These are phyloP conservation scores for Physella acuta DNA, from an alignment of 1,140 invertebrate species.

Conservation along the genomic window DNA sequence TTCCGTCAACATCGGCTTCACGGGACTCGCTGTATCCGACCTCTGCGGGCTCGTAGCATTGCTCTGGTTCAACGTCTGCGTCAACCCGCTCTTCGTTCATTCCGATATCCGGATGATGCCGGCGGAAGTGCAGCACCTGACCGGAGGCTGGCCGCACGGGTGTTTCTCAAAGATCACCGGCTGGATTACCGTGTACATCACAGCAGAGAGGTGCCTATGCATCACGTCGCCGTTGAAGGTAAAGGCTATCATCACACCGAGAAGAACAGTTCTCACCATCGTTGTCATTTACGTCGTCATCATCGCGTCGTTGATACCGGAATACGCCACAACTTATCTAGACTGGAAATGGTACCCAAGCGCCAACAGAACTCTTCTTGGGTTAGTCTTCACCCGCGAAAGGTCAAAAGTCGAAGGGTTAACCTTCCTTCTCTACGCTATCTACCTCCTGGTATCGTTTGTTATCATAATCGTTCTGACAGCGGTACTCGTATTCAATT, in stretches of 20 bases:
- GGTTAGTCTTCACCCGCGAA: not conserved
- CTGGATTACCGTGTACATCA: not conserved
- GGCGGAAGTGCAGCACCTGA: not conserved
- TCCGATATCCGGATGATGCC: not conserved
- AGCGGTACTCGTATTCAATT: not conserved
- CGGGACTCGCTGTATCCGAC: not conserved
- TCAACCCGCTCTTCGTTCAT: not conserved
- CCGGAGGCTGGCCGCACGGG: not conserved
- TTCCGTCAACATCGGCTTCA: not conserved
- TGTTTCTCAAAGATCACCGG: not conserved
- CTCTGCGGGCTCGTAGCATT: not conserved
- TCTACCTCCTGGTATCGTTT: not conserved
- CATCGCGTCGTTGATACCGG: not conserved
- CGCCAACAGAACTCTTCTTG: not conserved
- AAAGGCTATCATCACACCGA: not conserved
- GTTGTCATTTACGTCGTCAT: not conserved
- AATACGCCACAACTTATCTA: not conserved
- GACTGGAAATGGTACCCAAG: conserved; percentile 1
- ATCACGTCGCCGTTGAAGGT: not conserved
- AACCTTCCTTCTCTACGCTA: not conserved
- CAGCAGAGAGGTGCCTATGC: not conserved
- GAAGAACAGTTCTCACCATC: not conserved
- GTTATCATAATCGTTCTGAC: not conserved
- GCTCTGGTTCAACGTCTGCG: no score
- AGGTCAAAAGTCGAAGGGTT: not conserved